Conservation (phyloP, 2,888 invertebrate genomes). For the Protonemura montana region DNA sequence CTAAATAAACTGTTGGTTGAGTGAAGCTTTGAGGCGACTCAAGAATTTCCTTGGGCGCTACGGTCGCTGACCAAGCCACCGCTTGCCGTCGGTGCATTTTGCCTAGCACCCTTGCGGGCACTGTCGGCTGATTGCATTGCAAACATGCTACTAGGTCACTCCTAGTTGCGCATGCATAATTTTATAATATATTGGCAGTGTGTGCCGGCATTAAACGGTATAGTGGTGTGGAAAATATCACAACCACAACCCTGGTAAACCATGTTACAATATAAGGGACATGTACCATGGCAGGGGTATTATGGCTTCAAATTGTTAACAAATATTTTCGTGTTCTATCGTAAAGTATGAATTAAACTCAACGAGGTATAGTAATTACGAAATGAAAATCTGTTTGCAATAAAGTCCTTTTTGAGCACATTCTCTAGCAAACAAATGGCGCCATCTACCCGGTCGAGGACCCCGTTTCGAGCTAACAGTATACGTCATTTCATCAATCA, state of each 20-base stretch:
- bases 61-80: neutral
- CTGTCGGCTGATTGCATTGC: neutral
- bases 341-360: neutral
- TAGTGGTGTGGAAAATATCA: neutral
- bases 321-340: neutral
- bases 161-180: neutral
- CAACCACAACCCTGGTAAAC: neutral
- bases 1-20: neutral
- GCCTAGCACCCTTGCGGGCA: neutral
- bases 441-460: too few relatives aligned
- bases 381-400: neutral
- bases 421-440: too few relatives aligned
- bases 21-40: too few relatives aligned
- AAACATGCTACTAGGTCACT: neutral
- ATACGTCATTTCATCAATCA: neutral
- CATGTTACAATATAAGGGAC: neutral
- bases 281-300: neutral
- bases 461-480: too few relatives aligned
- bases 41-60: neutral
- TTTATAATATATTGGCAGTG: neutral
- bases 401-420: too few relatives aligned
- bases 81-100: neutral
- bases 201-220: neutral
- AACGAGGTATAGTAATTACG: neutral
- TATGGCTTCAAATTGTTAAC: neutral